These are phyloP conservation scores for Nemotelus nigrinus DNA, from an alignment of 2,888 invertebrate species.

Conservation along the genomic window DNA sequence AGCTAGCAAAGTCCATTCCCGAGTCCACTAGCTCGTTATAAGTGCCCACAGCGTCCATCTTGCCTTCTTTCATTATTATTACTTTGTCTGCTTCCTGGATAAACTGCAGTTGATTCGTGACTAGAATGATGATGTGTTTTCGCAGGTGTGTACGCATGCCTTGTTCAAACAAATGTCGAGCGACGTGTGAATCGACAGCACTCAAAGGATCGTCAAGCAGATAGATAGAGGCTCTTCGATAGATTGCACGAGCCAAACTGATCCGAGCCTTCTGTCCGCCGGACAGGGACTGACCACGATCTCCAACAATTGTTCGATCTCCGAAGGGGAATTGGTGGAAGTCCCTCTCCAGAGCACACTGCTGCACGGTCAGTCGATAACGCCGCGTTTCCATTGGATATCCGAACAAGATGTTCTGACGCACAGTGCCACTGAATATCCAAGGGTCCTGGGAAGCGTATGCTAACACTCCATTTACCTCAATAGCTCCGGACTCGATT, in stretches of 20 bases:
- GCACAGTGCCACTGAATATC: conserved; percentile 77
- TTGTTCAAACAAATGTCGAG: conserved; percentile 84
- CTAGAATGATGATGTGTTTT: conserved; percentile 78
- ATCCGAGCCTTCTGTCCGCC: conserved; percentile 91
- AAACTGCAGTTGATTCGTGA: conserved; percentile 88
- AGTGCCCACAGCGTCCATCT: conserved; percentile 70
- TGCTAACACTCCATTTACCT: conserved; percentile 71
- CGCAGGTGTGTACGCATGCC: conserved; percentile 67
- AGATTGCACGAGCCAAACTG: conserved; percentile 86
- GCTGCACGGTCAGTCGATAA: conserved; percentile 67
- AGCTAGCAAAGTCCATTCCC: conserved; percentile 80
- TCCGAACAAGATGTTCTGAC: conserved; percentile 73
- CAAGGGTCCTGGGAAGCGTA: conserved; percentile 89
- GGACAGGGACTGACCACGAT: conserved; percentile 83
- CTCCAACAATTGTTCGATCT: conserved; percentile 77
- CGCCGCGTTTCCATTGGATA: conserved; percentile 70
- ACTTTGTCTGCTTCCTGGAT: conserved; percentile 73
- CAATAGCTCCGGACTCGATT: conserved; percentile 67
- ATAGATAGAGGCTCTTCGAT: conserved; percentile 86
- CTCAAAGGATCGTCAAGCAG: conserved; percentile 90
- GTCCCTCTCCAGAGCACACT: conserved; percentile 68
- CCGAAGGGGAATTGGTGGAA: conserved; percentile 69
- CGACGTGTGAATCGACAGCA: conserved; percentile 93
- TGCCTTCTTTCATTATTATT: conserved; percentile 63
- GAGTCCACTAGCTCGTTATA: conserved; percentile 77